phyloP scores from a whole-genome alignment of 2,888 invertebrate species.

The Chrysodeixis includens region DNA sequence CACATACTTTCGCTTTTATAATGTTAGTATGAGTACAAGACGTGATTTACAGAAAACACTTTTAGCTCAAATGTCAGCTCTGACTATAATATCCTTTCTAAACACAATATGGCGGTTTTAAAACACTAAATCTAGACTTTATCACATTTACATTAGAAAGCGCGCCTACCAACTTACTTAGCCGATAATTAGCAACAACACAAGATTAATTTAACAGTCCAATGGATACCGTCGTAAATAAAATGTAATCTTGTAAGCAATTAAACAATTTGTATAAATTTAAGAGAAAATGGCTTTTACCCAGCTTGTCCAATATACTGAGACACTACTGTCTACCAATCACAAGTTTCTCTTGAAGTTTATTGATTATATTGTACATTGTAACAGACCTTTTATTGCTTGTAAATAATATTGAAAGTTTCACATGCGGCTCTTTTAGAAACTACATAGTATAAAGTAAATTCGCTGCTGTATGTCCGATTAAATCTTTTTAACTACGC shows the following conservation, averaged over 20 bases:
- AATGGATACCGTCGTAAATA: constrained; percentile 35
- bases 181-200: constrained; percentile 24
- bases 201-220: constrained; percentile 35
- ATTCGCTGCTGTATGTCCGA: no score
- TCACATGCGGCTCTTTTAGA: neutral
- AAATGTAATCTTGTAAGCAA: constrained; percentile 32
- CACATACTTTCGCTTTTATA: no score
- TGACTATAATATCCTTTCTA: neutral
- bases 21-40: no score
- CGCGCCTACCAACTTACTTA: neutral
- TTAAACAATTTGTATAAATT: constrained; percentile 46
- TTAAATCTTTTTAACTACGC: no score
- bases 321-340: constrained; percentile 40
- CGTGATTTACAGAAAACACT: neutral
- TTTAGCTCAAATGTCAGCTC: neutral
- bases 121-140: neutral
- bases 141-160: neutral
- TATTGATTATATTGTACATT: neutral
- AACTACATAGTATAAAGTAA: no score
- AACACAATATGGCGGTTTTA: neutral
- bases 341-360: neutral
- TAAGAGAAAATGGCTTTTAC: constrained; percentile 37
- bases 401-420: neutral
- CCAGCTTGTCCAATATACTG: constrained; percentile 26
- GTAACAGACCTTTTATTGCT: neutral